Evolutionary conservation across 2,797 vertebrate species (phyloP).

Genomic region (Holocentrus rufus): DNA sequence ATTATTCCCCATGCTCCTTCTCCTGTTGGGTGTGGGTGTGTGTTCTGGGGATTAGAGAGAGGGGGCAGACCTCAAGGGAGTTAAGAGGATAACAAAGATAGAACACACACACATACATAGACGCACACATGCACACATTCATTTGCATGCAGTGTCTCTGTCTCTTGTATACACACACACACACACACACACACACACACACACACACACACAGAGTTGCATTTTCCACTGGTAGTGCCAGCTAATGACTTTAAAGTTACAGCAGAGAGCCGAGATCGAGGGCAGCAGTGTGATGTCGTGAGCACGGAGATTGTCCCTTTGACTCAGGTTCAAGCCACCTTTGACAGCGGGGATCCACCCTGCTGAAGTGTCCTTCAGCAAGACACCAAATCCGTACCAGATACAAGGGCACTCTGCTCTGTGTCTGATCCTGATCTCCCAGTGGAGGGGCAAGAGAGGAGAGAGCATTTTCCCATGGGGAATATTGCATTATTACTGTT

Average conservation of each 20-base stretch:
- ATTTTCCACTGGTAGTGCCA: conserved; percentile 56
- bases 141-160: conserved; percentile 43
- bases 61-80: conserved; percentile 67
- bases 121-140: conserved; percentile 22
- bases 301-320: conserved; percentile 26
- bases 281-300: conserved; percentile 29
- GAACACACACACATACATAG: conserved; percentile 37
- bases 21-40: conserved; percentile 67
- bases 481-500: conserved; percentile 5
- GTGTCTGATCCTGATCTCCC: not conserved
- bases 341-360: conserved; percentile 22
- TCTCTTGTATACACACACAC: not conserved
- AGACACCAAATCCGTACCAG: not conserved
- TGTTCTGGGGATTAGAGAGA: conserved; percentile 71
- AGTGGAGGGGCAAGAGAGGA: too few species aligned
- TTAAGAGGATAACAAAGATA: conserved; percentile 74
- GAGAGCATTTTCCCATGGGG: too few species aligned
- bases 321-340: conserved; percentile 18
- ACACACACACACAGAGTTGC: conserved; percentile 43
- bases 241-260: conserved; percentile 39
- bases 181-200: conserved; percentile 25
- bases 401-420: not conserved
- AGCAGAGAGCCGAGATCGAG: conserved; percentile 25
- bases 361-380: not conserved
- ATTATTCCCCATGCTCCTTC: conserved; percentile 57